Percentiles rank a stretch among this genome's conserved stretches.
Evolutionary conservation across 2,888 invertebrate genomes (phyloP).

Genomic region (Drosophila phalerata): DNA sequence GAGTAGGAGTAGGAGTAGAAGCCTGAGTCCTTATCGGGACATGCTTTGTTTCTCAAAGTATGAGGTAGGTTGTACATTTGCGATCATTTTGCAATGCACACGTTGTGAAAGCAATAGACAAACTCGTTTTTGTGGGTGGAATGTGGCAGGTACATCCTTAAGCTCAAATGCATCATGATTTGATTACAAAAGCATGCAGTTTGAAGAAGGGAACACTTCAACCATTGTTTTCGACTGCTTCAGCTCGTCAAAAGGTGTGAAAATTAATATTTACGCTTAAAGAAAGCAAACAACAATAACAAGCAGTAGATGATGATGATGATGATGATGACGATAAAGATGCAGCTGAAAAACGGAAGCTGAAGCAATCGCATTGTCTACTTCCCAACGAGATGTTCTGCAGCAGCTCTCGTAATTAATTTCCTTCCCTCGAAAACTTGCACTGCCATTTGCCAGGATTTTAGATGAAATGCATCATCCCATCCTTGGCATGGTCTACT

Average conservation of each 20-base stretch:
- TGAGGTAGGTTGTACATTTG: conserved; percentile 27
- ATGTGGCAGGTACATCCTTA: not conserved
- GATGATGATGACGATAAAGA: not conserved
- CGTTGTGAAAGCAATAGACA: conserved; percentile 40
- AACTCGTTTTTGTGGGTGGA: conserved; percentile 15
- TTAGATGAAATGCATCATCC: conserved; percentile 73
- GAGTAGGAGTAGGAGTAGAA: not conserved
- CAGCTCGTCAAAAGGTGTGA: conserved; percentile 65
- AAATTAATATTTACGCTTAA: conserved; percentile 72
- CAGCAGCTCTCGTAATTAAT: conserved; percentile 66
- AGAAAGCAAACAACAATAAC: conserved; percentile 19
- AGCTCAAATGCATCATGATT: conserved; percentile 61
- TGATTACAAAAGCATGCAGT: conserved; percentile 47
- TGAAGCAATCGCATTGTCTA: conserved; percentile 53
- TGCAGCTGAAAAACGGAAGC: conserved; percentile 1
- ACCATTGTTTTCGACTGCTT: conserved; percentile 37
- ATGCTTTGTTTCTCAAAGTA: conserved; percentile 2
- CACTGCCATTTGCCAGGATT: conserved; percentile 53
- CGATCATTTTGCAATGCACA: conserved; percentile 52
- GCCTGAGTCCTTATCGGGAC: conserved; percentile 25
- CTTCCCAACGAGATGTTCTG: conserved; percentile 27
- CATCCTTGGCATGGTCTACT: conserved; percentile 9
- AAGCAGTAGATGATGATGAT: not conserved
- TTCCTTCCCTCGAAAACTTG: conserved; percentile 33
- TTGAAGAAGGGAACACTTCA: conserved; percentile 18